A percentile compares a stretch with the other conserved stretches of the same genome.
Conservation (phyloP, 2,797 vertebrate genomes). For the Neomorphus geoffroyi region DNA sequence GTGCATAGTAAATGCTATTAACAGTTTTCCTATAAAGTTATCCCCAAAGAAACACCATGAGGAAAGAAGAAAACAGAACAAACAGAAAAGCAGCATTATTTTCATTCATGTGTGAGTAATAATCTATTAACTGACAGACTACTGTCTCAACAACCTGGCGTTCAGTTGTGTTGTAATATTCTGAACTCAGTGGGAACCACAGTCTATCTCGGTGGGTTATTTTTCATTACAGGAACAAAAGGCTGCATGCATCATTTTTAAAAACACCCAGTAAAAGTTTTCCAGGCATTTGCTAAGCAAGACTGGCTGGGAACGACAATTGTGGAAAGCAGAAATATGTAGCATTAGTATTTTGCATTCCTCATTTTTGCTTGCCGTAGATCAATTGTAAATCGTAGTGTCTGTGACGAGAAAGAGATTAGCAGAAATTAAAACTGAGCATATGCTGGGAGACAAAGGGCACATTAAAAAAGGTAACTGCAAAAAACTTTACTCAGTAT, state of each 20-base stretch:
- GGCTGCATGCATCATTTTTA: neutral
- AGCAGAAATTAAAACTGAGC: neutral
- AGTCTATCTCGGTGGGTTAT: rapidly evolving
- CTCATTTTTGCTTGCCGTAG: neutral
- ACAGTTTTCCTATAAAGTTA: neutral
- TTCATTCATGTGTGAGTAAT: neutral
- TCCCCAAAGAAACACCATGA: neutral
- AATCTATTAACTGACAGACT: neutral
- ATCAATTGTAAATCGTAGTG: neutral
- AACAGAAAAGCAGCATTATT: neutral
- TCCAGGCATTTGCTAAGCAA: neutral
- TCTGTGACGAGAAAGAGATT: neutral
- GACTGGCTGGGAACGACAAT: neutral
- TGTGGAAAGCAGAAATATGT: neutral
- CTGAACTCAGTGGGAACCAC: neutral
- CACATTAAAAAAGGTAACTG: neutral
- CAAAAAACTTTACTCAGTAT: neutral
- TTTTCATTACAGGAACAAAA: neutral
- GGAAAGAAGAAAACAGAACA: neutral
- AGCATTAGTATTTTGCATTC: neutral
- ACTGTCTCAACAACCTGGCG: neutral
- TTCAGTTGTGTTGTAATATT: neutral
- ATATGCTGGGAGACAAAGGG: neutral
- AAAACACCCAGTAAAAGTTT: neutral
- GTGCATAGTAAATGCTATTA: neutral